A percentile compares a stretch with the other conserved stretches of the same genome.
phyloP scores from a whole-genome alignment of 2,797 vertebrate genomes.

The Numenius phaeopus region DNA sequence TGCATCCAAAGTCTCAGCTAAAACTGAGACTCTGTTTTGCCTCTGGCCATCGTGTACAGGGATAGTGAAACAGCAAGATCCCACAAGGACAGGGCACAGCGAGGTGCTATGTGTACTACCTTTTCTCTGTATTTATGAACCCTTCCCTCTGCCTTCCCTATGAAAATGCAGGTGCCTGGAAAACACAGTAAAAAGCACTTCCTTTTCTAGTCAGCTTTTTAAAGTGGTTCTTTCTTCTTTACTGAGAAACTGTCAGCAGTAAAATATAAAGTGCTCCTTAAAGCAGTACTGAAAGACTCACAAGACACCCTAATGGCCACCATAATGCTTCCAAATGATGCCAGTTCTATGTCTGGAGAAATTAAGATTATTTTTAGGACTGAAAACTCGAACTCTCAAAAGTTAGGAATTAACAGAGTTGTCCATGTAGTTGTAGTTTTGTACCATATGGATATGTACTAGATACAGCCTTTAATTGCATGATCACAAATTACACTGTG shows the following conservation, averaged over 20 bases:
- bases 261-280: neutral
- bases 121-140: neutral
- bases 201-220: neutral
- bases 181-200: neutral
- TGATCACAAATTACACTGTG: neutral
- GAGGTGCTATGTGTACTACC: neutral
- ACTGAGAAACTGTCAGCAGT: neutral
- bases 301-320: neutral
- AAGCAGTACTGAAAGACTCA: neutral
- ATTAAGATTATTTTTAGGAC: neutral
- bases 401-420: neutral
- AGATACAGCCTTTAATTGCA: neutral
- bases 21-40: neutral
- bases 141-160: neutral
- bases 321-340: neutral
- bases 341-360: neutral
- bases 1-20: neutral
- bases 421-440: neutral
- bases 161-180: neutral
- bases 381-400: neutral
- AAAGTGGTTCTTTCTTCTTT: neutral
- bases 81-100: neutral
- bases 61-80: neutral
- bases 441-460: accelerated
- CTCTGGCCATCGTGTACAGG: accelerated